These are phyloP conservation scores for Pseudopleuronectes americanus DNA, from an alignment of 2,797 vertebrate species.

Conservation along the genomic window DNA sequence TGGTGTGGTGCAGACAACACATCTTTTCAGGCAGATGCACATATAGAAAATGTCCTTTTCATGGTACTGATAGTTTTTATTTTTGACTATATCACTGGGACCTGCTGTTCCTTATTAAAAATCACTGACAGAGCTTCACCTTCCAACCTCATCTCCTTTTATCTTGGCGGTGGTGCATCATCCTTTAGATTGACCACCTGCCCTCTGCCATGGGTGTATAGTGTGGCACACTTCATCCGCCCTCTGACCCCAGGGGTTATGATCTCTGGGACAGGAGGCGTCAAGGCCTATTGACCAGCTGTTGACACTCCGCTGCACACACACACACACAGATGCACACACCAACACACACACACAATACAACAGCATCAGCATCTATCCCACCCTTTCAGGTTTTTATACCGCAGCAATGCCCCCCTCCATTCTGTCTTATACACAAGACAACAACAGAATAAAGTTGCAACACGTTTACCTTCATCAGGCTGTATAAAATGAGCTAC, in stretches of 20 bases:
- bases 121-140: no score
- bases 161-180: not conserved
- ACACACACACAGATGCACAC: not conserved
- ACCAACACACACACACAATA: not conserved
- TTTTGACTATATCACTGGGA: no score
- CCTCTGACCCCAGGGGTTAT: constrained; percentile 45
- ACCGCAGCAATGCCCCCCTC: not conserved
- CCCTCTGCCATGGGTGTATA: constrained; percentile 18
- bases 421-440: not conserved
- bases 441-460: not conserved
- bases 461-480: not conserved
- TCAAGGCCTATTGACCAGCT: constrained; percentile 49
- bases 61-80: no score
- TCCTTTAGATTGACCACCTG: constrained; percentile 36
- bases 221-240: constrained; percentile 63
- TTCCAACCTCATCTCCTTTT: no score
- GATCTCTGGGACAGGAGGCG: constrained; percentile 29
- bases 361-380: no score
- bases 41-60: no score
- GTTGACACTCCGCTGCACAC: constrained; percentile 22
- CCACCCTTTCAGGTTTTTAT: not conserved
- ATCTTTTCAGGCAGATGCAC: no score
- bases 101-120: no score
- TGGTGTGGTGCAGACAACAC: no score
- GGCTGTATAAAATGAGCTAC: no score